Evolutionary conservation across 2,797 vertebrate genomes (phyloP).

Genomic region (Meda fulgida): DNA sequence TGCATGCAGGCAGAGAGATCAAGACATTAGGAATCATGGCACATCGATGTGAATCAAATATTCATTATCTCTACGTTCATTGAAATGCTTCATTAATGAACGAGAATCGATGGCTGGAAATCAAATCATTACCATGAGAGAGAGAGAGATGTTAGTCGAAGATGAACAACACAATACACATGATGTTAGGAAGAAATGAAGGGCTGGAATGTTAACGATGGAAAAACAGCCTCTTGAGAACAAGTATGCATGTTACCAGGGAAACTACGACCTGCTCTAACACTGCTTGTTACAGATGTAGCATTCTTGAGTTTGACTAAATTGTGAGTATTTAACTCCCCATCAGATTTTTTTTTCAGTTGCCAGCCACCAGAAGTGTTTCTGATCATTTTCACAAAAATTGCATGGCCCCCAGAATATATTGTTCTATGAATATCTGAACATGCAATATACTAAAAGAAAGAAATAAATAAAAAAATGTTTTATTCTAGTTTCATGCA

Average conservation of each 20-base stretch:
- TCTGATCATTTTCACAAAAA: neutral
- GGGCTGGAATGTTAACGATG: conserved; percentile 23
- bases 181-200: neutral
- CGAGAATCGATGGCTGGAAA: conserved; percentile 34
- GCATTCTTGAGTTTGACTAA: neutral
- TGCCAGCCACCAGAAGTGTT: too few relatives aligned
- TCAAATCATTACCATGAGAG: conserved; percentile 18
- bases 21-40: conserved; percentile 58
- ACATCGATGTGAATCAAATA: conserved; percentile 44
- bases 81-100: conserved; percentile 28
- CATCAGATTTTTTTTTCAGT: neutral
- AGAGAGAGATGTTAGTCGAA: conserved; percentile 28
- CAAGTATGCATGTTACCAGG: conserved; percentile 14
- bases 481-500: too few relatives aligned
- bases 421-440: neutral
- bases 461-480: too few relatives aligned
- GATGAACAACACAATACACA: conserved; percentile 13
- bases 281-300: conserved; percentile 3
- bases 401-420: too few relatives aligned
- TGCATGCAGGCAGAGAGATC: conserved; percentile 63
- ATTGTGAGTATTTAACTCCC: conserved; percentile 28
- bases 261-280: conserved; percentile 24
- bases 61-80: conserved; percentile 14
- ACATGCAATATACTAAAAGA: neutral
- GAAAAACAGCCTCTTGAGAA: conserved; percentile 11